Evolutionary conservation across 2,113 vertebrate genomes (phyloP), one percentile per base, ranked within the genome.

Genomic region (Chinchilla lanigera): DNA sequence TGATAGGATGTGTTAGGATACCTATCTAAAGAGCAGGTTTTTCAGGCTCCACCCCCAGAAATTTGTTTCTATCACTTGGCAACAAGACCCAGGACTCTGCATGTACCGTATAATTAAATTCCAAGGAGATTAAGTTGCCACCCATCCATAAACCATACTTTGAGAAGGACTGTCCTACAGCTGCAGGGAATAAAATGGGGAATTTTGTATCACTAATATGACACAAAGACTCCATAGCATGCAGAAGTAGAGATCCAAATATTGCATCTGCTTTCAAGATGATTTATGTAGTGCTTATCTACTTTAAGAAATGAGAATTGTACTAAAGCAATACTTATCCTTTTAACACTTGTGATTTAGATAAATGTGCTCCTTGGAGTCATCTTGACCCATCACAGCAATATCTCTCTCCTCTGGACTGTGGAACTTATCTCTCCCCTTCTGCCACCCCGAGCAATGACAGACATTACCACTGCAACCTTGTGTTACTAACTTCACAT

Each of bases 221-320:
- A 4, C 41, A 56, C 52, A 67, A 86, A 94, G 95, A 54, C 13
- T 86, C 63, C 71, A 19, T 47, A n/a, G 41, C 13, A 73, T 13
- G 4, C 61, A 77, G 50, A 82, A 86, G 4, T 58, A 94, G 73
- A 86, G 30, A 82, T 78, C 13, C 52, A 65, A 85, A 63, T 73
- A 95, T 7, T 67, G 71, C 65, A 78, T 90, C n/a, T 69, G 75
- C 90, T 93, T 96, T 94, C 69, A 78, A 71, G 63, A 73, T 69
- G 67, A 65, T 58, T 93, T 52, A 82, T 67, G 52, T n/a, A 83
- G 50, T 71, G 92, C 54, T 90, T 78, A 67, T 41, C 20, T 87
- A 83, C 54, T 35, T 78, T 50, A 90, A 89, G 26, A 3, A 56
- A 52, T 92, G 22, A n/a, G 44, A 92, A 83, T 47, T 38, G 86